Percentiles rank a stretch among this genome's conserved stretches.
Evolutionary conservation across 2,888 invertebrate species (phyloP).

Genomic region (Cantharis flavilabris): DNA sequence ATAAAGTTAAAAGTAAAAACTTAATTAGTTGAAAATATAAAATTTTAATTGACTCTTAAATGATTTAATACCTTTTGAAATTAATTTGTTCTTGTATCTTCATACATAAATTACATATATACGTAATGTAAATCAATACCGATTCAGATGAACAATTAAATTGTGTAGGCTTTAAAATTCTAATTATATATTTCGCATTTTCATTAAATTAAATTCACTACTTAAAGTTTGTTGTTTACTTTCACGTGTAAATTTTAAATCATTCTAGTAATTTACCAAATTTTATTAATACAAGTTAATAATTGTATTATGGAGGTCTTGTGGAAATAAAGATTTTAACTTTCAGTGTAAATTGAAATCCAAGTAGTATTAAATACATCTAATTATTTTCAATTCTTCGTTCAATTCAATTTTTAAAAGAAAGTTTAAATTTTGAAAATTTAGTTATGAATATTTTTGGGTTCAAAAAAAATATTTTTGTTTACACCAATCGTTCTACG

Average conservation of each 20-base stretch:
- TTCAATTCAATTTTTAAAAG: too few species aligned
- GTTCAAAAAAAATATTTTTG: too few species aligned
- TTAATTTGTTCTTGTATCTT: not conserved
- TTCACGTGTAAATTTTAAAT: not conserved
- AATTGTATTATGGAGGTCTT: too few species aligned
- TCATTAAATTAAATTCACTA: not conserved
- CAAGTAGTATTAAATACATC: too few species aligned
- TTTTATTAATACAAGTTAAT: too few species aligned
- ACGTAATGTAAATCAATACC: not conserved
- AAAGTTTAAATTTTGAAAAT: too few species aligned
- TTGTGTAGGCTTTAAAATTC: not conserved
- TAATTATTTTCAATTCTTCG: too few species aligned
- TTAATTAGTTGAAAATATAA: not conserved
- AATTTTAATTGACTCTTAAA: not conserved
- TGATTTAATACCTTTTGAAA: not conserved
- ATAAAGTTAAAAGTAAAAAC: not conserved
- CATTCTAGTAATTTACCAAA: not conserved
- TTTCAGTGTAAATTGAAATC: too few species aligned
- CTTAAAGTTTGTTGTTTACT: not conserved
- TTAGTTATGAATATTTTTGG: too few species aligned
- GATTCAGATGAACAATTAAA: not conserved
- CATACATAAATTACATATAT: not conserved
- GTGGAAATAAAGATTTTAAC: too few species aligned
- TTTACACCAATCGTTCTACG: too few species aligned
- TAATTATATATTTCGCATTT: not conserved